Base-by-base conservation (phyloP, 2,797 vertebrate species). In the Pachyuromys duprasi region DNA sequence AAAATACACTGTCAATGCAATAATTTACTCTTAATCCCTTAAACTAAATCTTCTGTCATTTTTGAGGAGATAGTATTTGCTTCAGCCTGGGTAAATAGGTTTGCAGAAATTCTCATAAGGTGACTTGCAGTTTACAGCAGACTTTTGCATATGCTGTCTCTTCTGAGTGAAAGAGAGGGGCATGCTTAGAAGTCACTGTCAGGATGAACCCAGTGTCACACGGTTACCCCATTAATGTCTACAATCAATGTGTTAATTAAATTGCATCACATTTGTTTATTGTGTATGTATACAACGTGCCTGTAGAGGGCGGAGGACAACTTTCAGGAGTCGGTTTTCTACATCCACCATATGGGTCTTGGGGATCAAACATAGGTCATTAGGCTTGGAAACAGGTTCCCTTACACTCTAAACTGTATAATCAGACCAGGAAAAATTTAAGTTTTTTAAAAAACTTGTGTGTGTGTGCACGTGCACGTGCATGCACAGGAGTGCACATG, bases 61-160 rank as follows among this genome's bases (percentile, higher is more conserved):
- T 95, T 36, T 60, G 93, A 95, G 81, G 49, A 92, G 86, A 55
- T 33, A 49, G 22, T 69, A 26, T 91, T 79, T 90, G 49, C 60
- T 79, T 88, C 74, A n/a, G 3, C 28, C 28, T 89, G 5, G 22
- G 82, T 63, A 22, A 69, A 45, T 60, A 91, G 1, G 0, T 49
- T 74, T 60, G 49, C 74, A 65, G 90, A 89, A 70, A 26, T 49
- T 62, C 57, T 45, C 63, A 20, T 36, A 39, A 86, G 22, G 12
- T 39, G 74, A 70, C 8, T 62, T 93, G 18, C 31, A 39, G 5
- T 70, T 93, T 76, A 17, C 20, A 83, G 96, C 69, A 57, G 80
- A 45, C 42, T 84, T 80, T 88, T 26, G 8, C 1, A 36, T 28
- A 33, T 5, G 17, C 17, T 69, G 11, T 91, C 39, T 93, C 42